Percentiles rank a stretch among this genome's conserved stretches.
These are phyloP conservation scores for Cyanoderma ruficeps DNA, from an alignment of 2,113 vertebrate species.

Conservation along the genomic window DNA sequence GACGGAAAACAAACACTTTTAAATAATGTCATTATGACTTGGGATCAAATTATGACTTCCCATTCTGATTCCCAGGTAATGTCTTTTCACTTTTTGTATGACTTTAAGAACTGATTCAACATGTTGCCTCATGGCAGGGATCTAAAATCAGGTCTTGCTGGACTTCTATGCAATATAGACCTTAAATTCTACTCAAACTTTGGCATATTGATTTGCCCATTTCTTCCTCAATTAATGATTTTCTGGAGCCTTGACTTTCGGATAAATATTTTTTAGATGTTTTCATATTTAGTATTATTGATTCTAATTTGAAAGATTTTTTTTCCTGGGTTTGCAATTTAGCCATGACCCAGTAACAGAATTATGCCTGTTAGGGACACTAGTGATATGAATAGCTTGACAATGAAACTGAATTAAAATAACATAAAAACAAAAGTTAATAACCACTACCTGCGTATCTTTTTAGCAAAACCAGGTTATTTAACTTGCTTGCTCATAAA, in stretches of 20 bases:
- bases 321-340: not conserved
- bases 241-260: not conserved
- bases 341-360: not conserved
- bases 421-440: not conserved
- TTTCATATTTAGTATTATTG: not conserved
- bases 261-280: not conserved
- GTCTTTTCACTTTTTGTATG: not conserved
- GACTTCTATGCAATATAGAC: not conserved
- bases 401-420: not conserved
- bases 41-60: not conserved
- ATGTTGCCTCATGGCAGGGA: not conserved
- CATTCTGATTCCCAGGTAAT: not conserved
- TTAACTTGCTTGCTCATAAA: not conserved
- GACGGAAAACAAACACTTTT: not conserved
- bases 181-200: not conserved
- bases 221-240: not conserved
- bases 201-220: not conserved
- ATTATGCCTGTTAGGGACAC: not conserved
- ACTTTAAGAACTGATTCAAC: not conserved
- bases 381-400: not conserved
- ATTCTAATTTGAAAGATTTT: not conserved
- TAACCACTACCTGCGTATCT: not conserved
- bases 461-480: not conserved
- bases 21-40: not conserved
- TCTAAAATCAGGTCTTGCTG: not conserved